Evolutionary conservation across 2,888 invertebrate genomes (phyloP), one percentile per base, ranked within the genome.

Genomic region (Drosophila demipolita): DNA sequence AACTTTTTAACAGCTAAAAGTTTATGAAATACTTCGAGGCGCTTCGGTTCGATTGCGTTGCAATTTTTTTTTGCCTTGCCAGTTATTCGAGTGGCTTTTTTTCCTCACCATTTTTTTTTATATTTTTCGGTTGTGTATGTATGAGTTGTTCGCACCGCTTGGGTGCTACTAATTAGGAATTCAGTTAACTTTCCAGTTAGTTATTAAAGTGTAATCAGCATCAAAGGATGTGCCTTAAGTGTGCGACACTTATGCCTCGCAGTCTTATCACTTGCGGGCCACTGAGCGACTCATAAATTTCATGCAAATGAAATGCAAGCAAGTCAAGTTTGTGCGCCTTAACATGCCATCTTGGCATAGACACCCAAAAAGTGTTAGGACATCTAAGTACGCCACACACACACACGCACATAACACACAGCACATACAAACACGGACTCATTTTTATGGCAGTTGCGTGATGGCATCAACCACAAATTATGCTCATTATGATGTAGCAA

Each of bases 401-500:
- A 62, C 60, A 63, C 60, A 50, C 49, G 42, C 52, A 60, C 11
- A 35, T n/a, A 26, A 12, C 20, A 55, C 42, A 55, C 35, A 26
- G 23, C 54, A 45, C 20, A n/a, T n/a, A n/a, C n/a, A n/a, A n/a
- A n/a, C n/a, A 23, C 23, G 45, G 15, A 15, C 23, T 45, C 23
- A 45, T 29, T 38, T 73, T 58, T 61, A 55, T 64, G 60, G 59
- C 32, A 60, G 52, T 69, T 62, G 42, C 54, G 64, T 50, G 53
- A 32, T 64, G 70, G 70, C 73, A 76, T 54, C 77, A 76, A 79
- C 83, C 79, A 69, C 84, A 86, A 77, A 82, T 86, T 86, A 80
- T 80, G 70, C 68, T 72, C 73, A 86, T 84, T 81, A 81, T 77
- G 65, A 78, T 67, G 55, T 55, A 57, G n/a, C 32, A 57, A 42